Conservation (phyloP, 37 sponge, comb jelly and placozoan species). For the Aphrocallistes beatrix region DNA sequence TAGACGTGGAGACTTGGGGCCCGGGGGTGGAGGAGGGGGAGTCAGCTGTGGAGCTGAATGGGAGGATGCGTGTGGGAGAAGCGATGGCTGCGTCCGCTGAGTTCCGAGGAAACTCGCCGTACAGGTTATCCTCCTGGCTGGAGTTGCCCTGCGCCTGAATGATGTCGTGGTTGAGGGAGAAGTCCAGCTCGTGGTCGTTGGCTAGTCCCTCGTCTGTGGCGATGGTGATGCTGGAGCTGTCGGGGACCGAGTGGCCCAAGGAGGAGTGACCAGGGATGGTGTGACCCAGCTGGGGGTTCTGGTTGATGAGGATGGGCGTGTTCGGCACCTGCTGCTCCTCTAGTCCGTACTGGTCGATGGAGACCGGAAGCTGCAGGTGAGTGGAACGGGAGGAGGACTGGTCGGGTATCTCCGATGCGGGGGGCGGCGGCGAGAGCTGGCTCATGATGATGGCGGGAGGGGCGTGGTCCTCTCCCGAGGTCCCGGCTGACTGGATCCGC, state of each 20-base stretch:
- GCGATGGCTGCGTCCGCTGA: not conserved
- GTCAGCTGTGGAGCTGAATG: not conserved
- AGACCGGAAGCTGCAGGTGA: not conserved
- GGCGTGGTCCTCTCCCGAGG: not conserved
- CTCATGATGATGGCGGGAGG: not conserved
- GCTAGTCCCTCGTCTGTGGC: not conserved
- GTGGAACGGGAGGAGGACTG: not conserved
- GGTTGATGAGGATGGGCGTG: not conserved
- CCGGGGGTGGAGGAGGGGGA: conserved; percentile 10
- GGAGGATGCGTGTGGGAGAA: not conserved
- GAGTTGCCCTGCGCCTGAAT: not conserved
- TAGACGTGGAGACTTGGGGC: not conserved
- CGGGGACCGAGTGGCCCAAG: not conserved
- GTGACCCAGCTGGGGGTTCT: not conserved
- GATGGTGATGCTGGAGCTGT: not conserved
- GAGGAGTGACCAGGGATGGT: not conserved
- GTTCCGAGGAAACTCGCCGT: not conserved
- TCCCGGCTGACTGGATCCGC: not conserved
- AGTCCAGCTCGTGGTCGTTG: conserved; percentile 14
- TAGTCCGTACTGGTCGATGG: not conserved
- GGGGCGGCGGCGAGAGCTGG: not conserved
- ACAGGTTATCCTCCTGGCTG: conserved; percentile 9
- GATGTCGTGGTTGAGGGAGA: not conserved
- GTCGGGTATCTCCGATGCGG: not conserved
- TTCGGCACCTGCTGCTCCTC: not conserved